Base-by-base conservation (phyloP, 2,797 vertebrate genomes). In the Yasuhikotakia modesta region DNA sequence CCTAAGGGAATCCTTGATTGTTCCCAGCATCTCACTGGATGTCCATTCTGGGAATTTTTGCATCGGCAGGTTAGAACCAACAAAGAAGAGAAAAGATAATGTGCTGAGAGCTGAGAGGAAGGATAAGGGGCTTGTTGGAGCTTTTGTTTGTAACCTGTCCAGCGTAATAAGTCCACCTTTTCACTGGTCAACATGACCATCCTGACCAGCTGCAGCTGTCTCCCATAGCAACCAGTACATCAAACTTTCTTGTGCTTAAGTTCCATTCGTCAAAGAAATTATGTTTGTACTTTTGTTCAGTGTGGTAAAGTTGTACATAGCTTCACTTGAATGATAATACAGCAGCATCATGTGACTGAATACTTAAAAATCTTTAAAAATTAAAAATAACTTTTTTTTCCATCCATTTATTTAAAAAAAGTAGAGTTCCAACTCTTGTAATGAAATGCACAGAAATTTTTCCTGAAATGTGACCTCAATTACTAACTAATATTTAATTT, bases 61-160 rank as follows among this genome's bases (percentile, higher is more conserved):
- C 80, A 68, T 85, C 69, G 81, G 73, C 81, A 80, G 72, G 69
- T 77, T 83, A 80, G 67, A 70, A 68, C 67, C 52, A 45, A 52
- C 6, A 84, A 79, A 32, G 71, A 64, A 66, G 70, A 80, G 79
- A 75, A 65, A 72, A 60, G 73, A 76, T 81, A 77, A 83, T 68
- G 70, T 19, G 35, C 53, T 43, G 73, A 77, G 73, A 52, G 35
- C 55, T 73, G 63, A 50, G 63, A 50, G 58, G 11, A 35, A 2
- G 27, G 61, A 58, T 65, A 16, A 53, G 14, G 63, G 66, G 35
- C 27, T 57, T 63, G 70, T 14, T 52, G 35, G 71, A 60, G 58
- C 76, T 77, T 81, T 85, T 83, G 84, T 85, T 27, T 78, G 67
- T 21, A 78, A 35, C 70, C 70, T 78, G 53, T 80, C 68, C 81